Evolutionary conservation across 2,888 invertebrate genomes (phyloP).

Genomic region (Clunio marinus): DNA sequence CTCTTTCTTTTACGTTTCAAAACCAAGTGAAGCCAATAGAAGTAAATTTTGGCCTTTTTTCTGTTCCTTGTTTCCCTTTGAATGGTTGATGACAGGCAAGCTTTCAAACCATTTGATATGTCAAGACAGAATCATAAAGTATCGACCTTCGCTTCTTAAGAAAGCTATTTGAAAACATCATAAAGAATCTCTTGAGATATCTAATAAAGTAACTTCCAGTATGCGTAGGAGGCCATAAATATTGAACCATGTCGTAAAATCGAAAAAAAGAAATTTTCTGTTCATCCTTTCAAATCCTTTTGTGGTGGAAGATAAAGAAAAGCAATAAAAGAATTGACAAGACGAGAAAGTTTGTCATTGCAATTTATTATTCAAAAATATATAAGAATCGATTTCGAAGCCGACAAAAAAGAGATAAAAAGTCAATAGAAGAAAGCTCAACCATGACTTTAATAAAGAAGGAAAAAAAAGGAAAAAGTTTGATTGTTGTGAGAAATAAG

Average conservation of each 20-base stretch:
- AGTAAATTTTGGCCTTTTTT: too few species aligned
- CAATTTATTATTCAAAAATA: conserved; percentile 19
- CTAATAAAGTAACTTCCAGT: conserved; percentile 20
- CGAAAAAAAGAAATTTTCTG: conserved; percentile 11
- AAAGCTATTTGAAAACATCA: neutral
- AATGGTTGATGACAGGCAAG: too few species aligned
- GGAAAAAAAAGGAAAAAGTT: too few species aligned
- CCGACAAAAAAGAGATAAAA: conserved; percentile 14
- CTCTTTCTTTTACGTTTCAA: too few species aligned
- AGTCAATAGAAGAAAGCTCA: too few species aligned
- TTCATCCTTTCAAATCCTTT: neutral
- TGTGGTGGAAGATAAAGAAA: neutral
- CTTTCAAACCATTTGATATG: neutral
- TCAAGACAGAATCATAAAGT: neutral
- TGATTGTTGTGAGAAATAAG: too few species aligned
- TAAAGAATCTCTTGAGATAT: neutral
- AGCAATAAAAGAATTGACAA: neutral
- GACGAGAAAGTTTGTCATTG: conserved; percentile 10
- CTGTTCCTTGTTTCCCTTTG: too few species aligned
- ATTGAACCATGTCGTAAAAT: conserved; percentile 18
- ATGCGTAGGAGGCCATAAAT: conserved; percentile 12
- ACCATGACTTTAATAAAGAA: too few species aligned
- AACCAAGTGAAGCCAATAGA: too few species aligned
- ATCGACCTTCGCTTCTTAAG: conserved; percentile 8
- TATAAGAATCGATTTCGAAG: conserved; percentile 11